Base-by-base conservation (phyloP, 2,113 vertebrate genomes). In the Taurulus bubalis region DNA sequence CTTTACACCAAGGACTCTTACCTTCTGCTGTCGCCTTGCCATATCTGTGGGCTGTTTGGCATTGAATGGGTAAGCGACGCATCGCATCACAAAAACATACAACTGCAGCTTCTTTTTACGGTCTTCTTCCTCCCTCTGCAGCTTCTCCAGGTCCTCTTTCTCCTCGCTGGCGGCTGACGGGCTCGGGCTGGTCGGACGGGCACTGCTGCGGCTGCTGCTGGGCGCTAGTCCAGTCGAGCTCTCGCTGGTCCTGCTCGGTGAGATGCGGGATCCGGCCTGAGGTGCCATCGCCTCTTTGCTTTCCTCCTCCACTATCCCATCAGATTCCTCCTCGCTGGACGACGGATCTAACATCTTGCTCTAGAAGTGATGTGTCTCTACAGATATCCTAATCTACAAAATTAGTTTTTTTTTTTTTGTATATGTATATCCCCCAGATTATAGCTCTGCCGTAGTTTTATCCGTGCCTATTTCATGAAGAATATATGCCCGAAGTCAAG, bases 31-130 rank as follows among this genome's bases (percentile, higher is more conserved):
- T 93, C 98, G 96, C 91, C 98, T 94, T 83, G 98, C 98, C 98
- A 99, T 99, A 90, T 99, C 98, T 36, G 98, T 99, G 90, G 98
- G 98, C 93, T 99, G 98, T 89, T 98, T 99, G 87, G 98, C 98
- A 72, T 99, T 99, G 95, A 99, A 99, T 53, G 98, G 98, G 86
- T 99, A 96, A 68, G 97, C 98, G 93, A 99, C 88, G 96, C 97
- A 98, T 86, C 98, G 96, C 97, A 98, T 98, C 84, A 99, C 97
- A 94, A 99, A 99, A 88, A 99, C 98, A 81, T 99, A 99, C 60
- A 99, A 93, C 95, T 99, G 98, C 94, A 99, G 96, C 92, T 96
- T 97, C 96, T 96, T 98, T 88, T 99, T 98, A 83, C 97, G 95
- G 80, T 99, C 98, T 65, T 98, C 97, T 73, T 99, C 98, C 86